Percentiles rank a stretch among this genome's conserved stretches.
These are phyloP conservation scores for Enteromius unitaeniatus DNA, from an alignment of 2,797 vertebrate genomes.

Conservation along the genomic window DNA sequence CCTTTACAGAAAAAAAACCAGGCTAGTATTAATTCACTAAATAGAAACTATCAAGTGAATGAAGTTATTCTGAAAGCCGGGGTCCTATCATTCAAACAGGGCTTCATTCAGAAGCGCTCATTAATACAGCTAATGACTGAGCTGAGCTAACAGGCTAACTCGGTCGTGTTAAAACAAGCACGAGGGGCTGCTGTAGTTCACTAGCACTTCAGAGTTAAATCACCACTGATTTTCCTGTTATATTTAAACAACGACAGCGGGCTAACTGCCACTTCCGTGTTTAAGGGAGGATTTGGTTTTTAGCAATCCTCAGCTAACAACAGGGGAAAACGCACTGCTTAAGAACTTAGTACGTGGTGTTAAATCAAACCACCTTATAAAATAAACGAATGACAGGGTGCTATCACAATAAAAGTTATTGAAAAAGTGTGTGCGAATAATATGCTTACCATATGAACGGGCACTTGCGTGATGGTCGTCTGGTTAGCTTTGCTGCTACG, in stretches of 20 bases:
- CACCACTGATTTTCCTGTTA: background rate
- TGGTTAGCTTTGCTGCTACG: constrained; percentile 45
- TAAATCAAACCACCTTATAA: background rate
- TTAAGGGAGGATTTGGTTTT: background rate
- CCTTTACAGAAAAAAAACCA: background rate
- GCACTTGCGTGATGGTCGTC: background rate
- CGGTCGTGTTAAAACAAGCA: background rate
- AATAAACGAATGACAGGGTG: background rate
- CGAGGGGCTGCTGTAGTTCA: background rate
- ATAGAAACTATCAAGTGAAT: background rate
- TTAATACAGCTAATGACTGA: background rate
- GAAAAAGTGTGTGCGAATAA: background rate
- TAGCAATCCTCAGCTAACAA: constrained; percentile 42
- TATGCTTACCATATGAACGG: constrained; percentile 30
- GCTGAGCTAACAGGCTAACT: constrained; percentile 23
- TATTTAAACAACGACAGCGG: background rate
- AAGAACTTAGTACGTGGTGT: background rate
- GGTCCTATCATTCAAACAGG: background rate
- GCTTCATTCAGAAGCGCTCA: background rate
- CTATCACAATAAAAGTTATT: background rate
- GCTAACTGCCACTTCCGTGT: constrained; percentile 29
- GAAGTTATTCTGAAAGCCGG: background rate
- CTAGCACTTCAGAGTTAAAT: background rate
- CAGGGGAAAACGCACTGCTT: background rate
- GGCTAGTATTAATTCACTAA: background rate